phyloP scores from a whole-genome alignment of 2,797 vertebrate genomes.

The Alectoris magna region DNA sequence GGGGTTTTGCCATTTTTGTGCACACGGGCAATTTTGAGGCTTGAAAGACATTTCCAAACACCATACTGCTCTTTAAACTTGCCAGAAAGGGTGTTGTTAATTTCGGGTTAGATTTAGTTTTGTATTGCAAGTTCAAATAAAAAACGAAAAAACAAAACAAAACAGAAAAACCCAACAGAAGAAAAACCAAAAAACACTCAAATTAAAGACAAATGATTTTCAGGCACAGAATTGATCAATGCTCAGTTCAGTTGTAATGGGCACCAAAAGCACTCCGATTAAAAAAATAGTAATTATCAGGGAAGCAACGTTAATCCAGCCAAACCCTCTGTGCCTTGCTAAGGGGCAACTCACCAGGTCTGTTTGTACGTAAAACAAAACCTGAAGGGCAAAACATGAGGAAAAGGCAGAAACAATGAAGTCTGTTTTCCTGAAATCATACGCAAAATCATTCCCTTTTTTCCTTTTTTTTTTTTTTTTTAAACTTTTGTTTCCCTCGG shows the following conservation, averaged over 20 bases:
- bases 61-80: constrained; percentile 87
- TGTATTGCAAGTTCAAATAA: constrained; percentile 78
- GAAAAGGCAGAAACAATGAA: constrained; percentile 58
- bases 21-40: constrained; percentile 63
- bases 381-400: constrained; percentile 61
- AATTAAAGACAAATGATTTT: constrained; percentile 75
- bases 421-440: constrained; percentile 45
- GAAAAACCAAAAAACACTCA: constrained; percentile 67
- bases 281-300: constrained; percentile 56
- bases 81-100: constrained; percentile 81
- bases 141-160: constrained; percentile 25
- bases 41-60: constrained; percentile 69
- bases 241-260: constrained; percentile 67
- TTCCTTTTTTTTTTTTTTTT: neutral
- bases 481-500: neutral
- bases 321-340: constrained; percentile 68
- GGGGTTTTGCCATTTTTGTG: constrained; percentile 56
- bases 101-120: constrained; percentile 82
- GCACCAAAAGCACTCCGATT: constrained; percentile 75
- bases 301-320: constrained; percentile 65
- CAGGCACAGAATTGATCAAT: constrained; percentile 78
- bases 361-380: constrained; percentile 68
- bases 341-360: constrained; percentile 72
- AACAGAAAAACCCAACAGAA: constrained; percentile 65
- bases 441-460: constrained; percentile 11